Base-by-base conservation (phyloP, 2,797 vertebrate genomes). In the Chaetodon trifasciatus region DNA sequence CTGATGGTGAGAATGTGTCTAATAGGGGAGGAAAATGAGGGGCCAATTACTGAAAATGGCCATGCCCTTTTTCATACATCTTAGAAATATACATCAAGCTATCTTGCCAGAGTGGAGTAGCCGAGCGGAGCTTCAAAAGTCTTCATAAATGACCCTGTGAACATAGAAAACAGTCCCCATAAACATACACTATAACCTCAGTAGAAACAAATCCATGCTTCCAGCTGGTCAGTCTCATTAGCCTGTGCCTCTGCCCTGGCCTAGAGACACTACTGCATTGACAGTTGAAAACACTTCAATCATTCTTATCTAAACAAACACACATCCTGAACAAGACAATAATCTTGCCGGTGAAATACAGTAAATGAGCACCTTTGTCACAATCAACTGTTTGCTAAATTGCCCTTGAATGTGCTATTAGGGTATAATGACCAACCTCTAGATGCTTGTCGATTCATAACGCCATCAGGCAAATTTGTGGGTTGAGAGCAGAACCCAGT, bases 11-110 rank as follows among this genome's bases (percentile, higher is more conserved):
- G 82, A 89, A 82, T 74, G 53, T 74, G 64, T 44, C 58, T 83
- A 88, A 86, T 83, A 76, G 77, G 83, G 89, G 67, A 81, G 66
- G 70, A 84, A 89, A 92, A 92, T 82, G 72, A 88, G 76, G 44
- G 37, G 28, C 82, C 82, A 89, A 88, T 90, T 88, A 88, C 74
- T 71, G 67, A 74, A 84, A 92, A 86, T 79, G 74, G 70, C 76
- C 82, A 47, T 66, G 44, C 9, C 61, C 47, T 70, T 66, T 83
- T 66, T 78, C 32, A 80, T 70, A 81, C 67, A 61, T 78, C 79
- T 82, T 86, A 78, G 78, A 82, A 86, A 87, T 82, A 81, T 85
- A 87, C 79, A 82, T 92, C 84, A 86, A 78, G 70, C 73, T 56
- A 49, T 75, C 69, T 63, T 87, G 79, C 64, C 76, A 60, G 72